These are phyloP conservation scores for Papilio helenus DNA, from an alignment of 1,140 invertebrate genomes.

Conservation along the genomic window DNA sequence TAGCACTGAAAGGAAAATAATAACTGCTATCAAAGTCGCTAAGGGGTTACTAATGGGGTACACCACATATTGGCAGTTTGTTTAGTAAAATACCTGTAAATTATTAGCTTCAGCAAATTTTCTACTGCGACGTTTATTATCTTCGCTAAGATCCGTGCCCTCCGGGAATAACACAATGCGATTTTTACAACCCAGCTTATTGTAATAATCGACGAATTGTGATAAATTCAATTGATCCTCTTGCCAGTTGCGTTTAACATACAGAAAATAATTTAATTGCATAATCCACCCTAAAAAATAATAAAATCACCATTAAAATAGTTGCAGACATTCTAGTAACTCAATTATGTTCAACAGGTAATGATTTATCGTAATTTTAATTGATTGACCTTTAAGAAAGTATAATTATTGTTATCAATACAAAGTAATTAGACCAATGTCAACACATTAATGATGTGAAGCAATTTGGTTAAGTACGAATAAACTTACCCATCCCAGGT, in stretches of 20 bases:
- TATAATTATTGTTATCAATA: too few relatives aligned
- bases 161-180: constrained; percentile 94
- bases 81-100: constrained; percentile 70
- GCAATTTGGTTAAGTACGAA: neutral
- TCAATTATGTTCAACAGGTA: neutral
- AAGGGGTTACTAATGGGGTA: too few relatives aligned
- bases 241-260: constrained; percentile 92
- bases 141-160: constrained; percentile 92
- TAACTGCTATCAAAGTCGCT: neutral
- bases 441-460: neutral
- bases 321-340: neutral
- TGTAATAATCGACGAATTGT: constrained; percentile 89
- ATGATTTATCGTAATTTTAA: neutral
- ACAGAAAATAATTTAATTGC: constrained; percentile 93
- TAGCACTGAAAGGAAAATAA: constrained; percentile 81
- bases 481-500: constrained; percentile 88
- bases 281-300: constrained; percentile 91
- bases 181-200: constrained; percentile 84
- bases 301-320: too few relatives aligned
- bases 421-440: too few relatives aligned
- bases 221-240: constrained; percentile 88
- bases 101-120: constrained; percentile 88
- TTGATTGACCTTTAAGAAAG: neutral
- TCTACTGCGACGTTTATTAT: constrained; percentile 88
- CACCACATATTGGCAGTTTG: neutral